A percentile compares a stretch with the other conserved stretches of the same genome.
Conservation (phyloP, 1,140 invertebrate genomes). For the Antheraea pernyi region DNA sequence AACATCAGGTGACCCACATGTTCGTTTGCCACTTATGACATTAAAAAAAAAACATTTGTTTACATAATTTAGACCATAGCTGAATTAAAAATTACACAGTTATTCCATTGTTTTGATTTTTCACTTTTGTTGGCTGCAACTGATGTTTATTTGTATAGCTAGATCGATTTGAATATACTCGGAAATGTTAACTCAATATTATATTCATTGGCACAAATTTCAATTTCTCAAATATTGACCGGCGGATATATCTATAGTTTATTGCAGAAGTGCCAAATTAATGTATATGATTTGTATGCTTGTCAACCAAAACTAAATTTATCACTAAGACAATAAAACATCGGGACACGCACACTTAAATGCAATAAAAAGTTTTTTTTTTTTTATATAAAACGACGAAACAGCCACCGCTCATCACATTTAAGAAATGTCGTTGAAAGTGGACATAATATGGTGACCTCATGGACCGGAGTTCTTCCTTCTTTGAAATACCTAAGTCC, state of each 20-base stretch:
- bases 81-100: too few species aligned
- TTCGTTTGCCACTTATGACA: too few species aligned
- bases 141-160: too few species aligned
- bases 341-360: neutral
- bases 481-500: neutral
- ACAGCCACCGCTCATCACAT: constrained; percentile 18
- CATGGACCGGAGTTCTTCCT: neutral
- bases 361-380: constrained; percentile 8
- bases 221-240: neutral
- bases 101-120: too few species aligned
- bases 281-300: neutral
- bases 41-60: too few species aligned
- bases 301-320: neutral
- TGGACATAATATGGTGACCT: constrained; percentile 21
- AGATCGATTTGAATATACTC: too few species aligned
- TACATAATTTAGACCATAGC: too few species aligned
- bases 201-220: constrained; percentile 26
- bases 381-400: constrained; percentile 12
- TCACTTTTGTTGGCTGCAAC: too few species aligned
- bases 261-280: neutral
- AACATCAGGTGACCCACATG: too few species aligned
- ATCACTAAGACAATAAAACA: constrained; percentile 14
- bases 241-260: neutral
- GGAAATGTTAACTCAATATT: too few species aligned
- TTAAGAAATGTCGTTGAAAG: constrained; percentile 30